Evolutionary conservation across 2,888 invertebrate species (phyloP), one percentile per base, ranked within the genome.

Genomic region (Hemaris fuciformis): DNA sequence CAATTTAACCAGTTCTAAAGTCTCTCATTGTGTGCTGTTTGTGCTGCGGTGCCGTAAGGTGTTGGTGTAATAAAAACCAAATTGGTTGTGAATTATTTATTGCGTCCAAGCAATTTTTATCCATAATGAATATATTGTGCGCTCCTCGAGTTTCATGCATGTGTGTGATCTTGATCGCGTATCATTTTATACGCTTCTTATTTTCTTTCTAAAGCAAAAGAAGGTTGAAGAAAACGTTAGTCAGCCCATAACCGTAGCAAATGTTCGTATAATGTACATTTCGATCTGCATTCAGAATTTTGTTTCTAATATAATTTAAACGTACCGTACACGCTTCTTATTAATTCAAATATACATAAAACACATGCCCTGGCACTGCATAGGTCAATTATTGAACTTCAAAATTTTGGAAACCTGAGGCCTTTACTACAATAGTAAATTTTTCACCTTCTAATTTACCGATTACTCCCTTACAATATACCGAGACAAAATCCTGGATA

Each of bases 11-110:
- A 85, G 81, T 81, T 87, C 86, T 89, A 84, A 87, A 81, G 84
- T 84, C 79, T 68, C 69, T 70, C 62, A 65, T 71, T 70, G 68
- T 69, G 74, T 72, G 71, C 75, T 81, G 80, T 83, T n/a, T n/a
- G 83, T 79, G 81, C 81, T 80, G 83, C 76, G 69, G 90, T 90
- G 91, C 90, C 84, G 85, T 76, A 75, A 80, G 88, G 89, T 89
- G 87, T 85, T 88, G 91, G 91, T 91, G 90, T 91, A 89, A 92
- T 91, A 90, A 90, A 90, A 92, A 91, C 91, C 90, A 91, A 87
- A 85, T 91, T 84, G 83, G 80, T 83, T 89, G 88, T 84, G 89
- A 78, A 89, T 83, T 80, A 81, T 91, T 91, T 91, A 91, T 91
- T 91, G 91, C 88, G 77, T 77, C 84, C 77, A 89, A 90, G 90